Conservation (phyloP, 2,888 invertebrate species). For the Idaea straminata region DNA sequence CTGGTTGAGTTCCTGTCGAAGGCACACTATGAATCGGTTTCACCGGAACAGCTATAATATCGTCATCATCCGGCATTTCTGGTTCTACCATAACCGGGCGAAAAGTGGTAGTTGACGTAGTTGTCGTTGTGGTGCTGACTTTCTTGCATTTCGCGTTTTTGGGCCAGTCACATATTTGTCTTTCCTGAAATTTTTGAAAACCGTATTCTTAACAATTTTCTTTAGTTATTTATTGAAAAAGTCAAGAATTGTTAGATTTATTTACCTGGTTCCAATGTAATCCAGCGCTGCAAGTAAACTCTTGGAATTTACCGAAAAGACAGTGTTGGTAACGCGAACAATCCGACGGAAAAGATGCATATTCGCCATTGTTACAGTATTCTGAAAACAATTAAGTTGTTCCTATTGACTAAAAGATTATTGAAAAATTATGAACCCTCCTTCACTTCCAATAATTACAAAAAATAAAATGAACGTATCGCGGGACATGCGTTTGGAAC, state of each 20-base stretch:
- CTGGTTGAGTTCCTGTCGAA: constrained; percentile 52
- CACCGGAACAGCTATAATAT: constrained; percentile 24
- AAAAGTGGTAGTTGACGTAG: constrained; percentile 42
- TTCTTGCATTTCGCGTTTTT: constrained; percentile 80
- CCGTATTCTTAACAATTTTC: not conserved
- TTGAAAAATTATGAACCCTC: too few species aligned
- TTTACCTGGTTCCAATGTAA: constrained; percentile 86
- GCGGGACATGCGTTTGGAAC: too few species aligned
- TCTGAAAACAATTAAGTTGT: constrained; percentile 45
- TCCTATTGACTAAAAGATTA: too few species aligned
- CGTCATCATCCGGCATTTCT: constrained; percentile 23
- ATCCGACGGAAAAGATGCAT: constrained; percentile 83
- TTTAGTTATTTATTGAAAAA: not conserved
- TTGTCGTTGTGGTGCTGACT: constrained; percentile 39
- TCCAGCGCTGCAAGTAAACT: constrained; percentile 85
- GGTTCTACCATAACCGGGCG: constrained; percentile 36
- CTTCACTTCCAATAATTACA: too few species aligned
- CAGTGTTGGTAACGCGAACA: constrained; percentile 89
- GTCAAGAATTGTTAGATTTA: not conserved
- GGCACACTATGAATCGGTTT: constrained; percentile 47
- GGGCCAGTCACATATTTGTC: constrained; percentile 88
- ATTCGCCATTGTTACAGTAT: constrained; percentile 81
- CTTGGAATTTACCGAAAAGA: constrained; percentile 87
- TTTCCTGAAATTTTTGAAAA: constrained; percentile 55
- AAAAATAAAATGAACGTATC: too few species aligned